These are phyloP conservation scores for Brassicogethes aeneus DNA, from an alignment of 2,888 invertebrate species.

Conservation along the genomic window DNA sequence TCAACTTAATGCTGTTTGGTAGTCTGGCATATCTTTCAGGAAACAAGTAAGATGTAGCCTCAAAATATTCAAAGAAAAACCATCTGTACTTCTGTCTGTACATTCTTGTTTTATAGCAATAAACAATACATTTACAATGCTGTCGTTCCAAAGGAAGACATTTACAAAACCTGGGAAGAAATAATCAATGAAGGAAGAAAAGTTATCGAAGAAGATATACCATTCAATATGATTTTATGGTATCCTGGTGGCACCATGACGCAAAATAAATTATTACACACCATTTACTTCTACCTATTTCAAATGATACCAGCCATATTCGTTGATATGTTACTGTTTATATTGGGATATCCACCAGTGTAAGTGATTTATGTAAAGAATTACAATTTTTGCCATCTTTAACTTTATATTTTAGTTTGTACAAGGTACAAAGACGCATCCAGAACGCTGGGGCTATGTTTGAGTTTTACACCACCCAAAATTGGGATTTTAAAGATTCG, in stretches of 20 bases:
- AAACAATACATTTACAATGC: conserved; percentile 19
- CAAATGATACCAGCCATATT: conserved; percentile 87
- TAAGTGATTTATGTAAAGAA: conserved; percentile 44
- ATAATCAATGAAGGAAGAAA: conserved; percentile 72
- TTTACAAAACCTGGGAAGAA: conserved; percentile 71
- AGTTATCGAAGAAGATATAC: conserved; percentile 66
- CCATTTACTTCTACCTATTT: conserved; percentile 74
- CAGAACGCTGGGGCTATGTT: conserved; percentile 79
- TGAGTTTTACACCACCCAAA: conserved; percentile 84
- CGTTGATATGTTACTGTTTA: conserved; percentile 66
- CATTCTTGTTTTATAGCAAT: conserved; percentile 19
- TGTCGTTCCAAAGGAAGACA: conserved; percentile 18
- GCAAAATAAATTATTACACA: conserved; percentile 64
- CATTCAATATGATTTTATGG: conserved; percentile 78
- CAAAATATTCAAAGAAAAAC: too few relatives aligned
- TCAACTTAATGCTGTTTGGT: conserved; percentile 71
- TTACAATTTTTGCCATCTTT: not conserved
- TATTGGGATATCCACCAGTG: conserved; percentile 82
- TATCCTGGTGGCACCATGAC: conserved; percentile 80
- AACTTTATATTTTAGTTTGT: conserved; percentile 48
- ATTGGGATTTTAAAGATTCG: conserved; percentile 75
- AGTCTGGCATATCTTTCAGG: conserved; percentile 18
- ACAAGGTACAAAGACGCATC: conserved; percentile 73
- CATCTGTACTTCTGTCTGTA: too few relatives aligned
- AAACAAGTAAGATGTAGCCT: conserved; percentile 16